Conservation (phyloP, 2,888 invertebrate species). For the Lasius platythorax region DNA sequence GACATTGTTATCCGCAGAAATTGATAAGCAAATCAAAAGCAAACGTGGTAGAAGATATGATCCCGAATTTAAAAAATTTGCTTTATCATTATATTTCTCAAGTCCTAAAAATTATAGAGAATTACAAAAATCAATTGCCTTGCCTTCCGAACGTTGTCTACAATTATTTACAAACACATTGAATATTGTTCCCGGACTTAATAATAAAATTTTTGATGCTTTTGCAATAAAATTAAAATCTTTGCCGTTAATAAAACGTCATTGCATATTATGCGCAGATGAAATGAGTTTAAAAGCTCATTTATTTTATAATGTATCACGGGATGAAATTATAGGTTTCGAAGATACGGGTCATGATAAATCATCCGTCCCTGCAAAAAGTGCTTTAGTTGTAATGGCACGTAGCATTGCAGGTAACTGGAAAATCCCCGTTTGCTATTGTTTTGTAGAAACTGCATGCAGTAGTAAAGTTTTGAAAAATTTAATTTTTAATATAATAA, state of each 20-base stretch:
- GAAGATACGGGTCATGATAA: background rate
- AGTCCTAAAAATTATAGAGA: background rate
- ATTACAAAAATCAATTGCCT: background rate
- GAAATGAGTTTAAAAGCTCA: constrained; percentile 2
- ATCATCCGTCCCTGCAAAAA: background rate
- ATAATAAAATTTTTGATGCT: background rate
- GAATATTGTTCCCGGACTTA: background rate
- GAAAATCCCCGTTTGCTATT: background rate
- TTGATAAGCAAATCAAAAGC: background rate
- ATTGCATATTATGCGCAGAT: constrained; percentile 10
- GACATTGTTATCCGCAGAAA: background rate
- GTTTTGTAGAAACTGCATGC: background rate
- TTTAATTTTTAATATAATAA: background rate
- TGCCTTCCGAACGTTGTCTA: background rate
- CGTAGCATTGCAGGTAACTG: background rate
- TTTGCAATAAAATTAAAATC: background rate
- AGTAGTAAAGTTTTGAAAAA: background rate
- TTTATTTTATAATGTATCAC: background rate
- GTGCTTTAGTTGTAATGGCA: background rate
- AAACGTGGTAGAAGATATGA: background rate
- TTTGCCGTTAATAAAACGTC: background rate
- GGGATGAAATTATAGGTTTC: background rate
- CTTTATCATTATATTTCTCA: background rate
- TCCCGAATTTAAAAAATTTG: background rate
- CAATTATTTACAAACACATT: background rate